Evolutionary conservation across 2,797 vertebrate genomes (phyloP).

Genomic region (Gymnodraco acuticeps): DNA sequence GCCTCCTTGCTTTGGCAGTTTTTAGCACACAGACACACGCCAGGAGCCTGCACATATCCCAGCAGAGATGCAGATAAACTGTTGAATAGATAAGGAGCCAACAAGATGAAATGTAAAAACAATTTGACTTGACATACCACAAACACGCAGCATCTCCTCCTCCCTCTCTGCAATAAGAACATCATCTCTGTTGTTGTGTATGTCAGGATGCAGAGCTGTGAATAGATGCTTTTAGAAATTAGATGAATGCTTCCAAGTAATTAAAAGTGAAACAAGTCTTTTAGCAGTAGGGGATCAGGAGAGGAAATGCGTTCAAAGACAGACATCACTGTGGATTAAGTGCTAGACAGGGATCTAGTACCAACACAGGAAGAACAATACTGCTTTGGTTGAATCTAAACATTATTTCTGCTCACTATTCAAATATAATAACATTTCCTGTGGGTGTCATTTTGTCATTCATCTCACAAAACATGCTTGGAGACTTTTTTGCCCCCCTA

Average conservation of each 20-base stretch:
- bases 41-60: slow-evolving; percentile 62
- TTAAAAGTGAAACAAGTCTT: slow-evolving; percentile 60
- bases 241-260: slow-evolving; percentile 66
- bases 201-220: slow-evolving; percentile 52
- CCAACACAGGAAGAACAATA: slow-evolving; percentile 24
- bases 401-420: no score
- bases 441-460: slow-evolving; percentile 68
- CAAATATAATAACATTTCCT: no score
- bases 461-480: slow-evolving; percentile 63
- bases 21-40: slow-evolving; percentile 51
- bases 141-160: slow-evolving; percentile 28
- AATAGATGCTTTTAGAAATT: slow-evolving; percentile 55
- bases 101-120: slow-evolving; percentile 79
- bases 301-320: slow-evolving; percentile 45
- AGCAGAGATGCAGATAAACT: slow-evolving; percentile 76
- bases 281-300: slow-evolving; percentile 7
- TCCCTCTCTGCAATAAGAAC: slow-evolving; percentile 53
- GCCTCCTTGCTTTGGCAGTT: slow-evolving; percentile 64
- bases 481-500: slow-evolving; percentile 54
- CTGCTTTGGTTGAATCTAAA: slow-evolving; percentile 38
- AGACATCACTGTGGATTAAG: slow-evolving; percentile 40
- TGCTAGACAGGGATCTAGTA: slow-evolving; percentile 31
- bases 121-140: slow-evolving; percentile 77
- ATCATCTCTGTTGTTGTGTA: slow-evolving; percentile 61
- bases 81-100: slow-evolving; percentile 75